Evolutionary conservation across 2,113 vertebrate species (phyloP), one percentile per base, ranked within the genome.

Genomic region (Poeciliopsis occidentalis): DNA sequence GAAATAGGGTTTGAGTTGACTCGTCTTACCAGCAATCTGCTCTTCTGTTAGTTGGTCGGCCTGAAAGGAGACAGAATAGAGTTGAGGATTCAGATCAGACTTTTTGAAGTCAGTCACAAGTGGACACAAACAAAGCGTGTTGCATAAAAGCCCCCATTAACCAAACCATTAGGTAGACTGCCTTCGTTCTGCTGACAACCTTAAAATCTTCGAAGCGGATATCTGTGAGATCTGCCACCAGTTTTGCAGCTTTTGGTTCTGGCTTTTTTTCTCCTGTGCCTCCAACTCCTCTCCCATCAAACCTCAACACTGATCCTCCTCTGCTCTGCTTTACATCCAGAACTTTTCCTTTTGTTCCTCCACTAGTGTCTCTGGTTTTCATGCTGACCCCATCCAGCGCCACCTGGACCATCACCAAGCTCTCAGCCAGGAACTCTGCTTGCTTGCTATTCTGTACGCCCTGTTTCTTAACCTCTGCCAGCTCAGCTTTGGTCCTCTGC

Each of bases 21-120:
- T 71, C 1, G 17, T 0, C 94, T 95, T 94, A 99, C 98, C 98
- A 91, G 97, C 97, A 92, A 99, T 98, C 94, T 99, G 97, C 86
- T 99, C 98, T 90, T 99, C 97, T 79, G 97, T 97, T 93, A 99
- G 96, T 91, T 99, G 97, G 92, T 99, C 97, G 88, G 97, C 97
- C 98, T 99, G 31, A 51, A 88, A 88, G 88, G 44, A n/a, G 26
- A 71, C 47, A 73, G 24, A 26, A 61, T 15, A 31, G 4, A 22
- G 15, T 41, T 26, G 7, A 65, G 4, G 17, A 39, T n/a, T 69
- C 30, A 39, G 26, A 64, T 8, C 62, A 31, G 27, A 27, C 8
- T 13, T 7, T 32, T 41, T 12, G 22, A 19, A 15, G 11, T 47
- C 44, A 51, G 12, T 34, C 44, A 63, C 27, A 30, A 13, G 47